Conservation (phyloP, 2,797 vertebrate genomes). For the Otus scops region DNA sequence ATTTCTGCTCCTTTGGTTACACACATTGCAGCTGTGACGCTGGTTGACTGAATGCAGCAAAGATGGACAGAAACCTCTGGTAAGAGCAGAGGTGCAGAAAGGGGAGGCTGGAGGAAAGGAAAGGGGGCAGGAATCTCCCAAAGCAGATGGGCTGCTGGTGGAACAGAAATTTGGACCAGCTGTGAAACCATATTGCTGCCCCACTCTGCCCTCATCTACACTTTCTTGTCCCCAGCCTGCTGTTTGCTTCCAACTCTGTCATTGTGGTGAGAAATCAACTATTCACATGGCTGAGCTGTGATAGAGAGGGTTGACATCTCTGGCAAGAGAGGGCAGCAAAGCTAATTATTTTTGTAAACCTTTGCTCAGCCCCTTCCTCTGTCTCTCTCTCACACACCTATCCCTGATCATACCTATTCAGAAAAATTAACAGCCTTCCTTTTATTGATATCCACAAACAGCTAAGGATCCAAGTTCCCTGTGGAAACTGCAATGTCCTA, state of each 20-base stretch:
- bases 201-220: not conserved
- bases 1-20: not conserved
- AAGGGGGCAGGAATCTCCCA: not conserved
- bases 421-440: constrained; percentile 5
- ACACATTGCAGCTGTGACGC: not conserved
- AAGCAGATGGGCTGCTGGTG: not conserved
- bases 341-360: constrained; percentile 31
- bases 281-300: not conserved
- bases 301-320: not conserved
- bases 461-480: not conserved
- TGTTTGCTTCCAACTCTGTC: constrained; percentile 29
- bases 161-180: not conserved
- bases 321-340: constrained; percentile 15
- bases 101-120: not conserved
- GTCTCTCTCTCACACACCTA: not conserved
- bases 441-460: not conserved
- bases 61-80: not conserved
- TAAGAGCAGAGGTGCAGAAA: not conserved
- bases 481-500: not conserved
- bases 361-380: not conserved
- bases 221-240: not conserved
- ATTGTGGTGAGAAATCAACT: constrained; percentile 13
- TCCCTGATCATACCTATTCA: not conserved
- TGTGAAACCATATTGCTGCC: not conserved
- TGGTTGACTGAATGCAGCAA: not conserved